Evolutionary conservation across 2,113 vertebrate species (phyloP), one percentile per base, ranked within the genome.

Genomic region (Anarrhichthys ocellatus): DNA sequence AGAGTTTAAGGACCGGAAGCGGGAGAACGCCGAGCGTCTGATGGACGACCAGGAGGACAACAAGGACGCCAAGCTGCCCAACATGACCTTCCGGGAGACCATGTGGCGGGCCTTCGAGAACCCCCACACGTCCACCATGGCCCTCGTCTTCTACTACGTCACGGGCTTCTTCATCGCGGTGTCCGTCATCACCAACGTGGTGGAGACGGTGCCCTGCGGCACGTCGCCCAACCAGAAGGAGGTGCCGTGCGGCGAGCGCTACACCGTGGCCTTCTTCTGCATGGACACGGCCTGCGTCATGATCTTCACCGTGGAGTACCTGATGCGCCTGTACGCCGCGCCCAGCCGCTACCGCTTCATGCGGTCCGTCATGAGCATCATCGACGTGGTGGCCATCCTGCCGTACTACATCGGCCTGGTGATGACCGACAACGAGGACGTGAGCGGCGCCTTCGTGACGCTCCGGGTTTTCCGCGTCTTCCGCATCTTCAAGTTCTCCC

Each of bases 81-180:
- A 97, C 52, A 96, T 99, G 95, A 98, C 96, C 91, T 97, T 95
- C 93, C 96, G 98, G 72, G 96, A 99, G 95, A 98, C 97, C 91
- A 99, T 99, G 98, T 99, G 98, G 98, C 94, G 98, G 73, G 98
- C 98, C 85, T 99, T 99, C 8, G 98, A 99, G 95, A 99, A 99
- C 95, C 98, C 98, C 2, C 98, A 99, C 95, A 99, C 98, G 89
- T 99, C 98, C 94, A 99, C 98, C 67, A 97, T 99, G 96, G 98
- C 98, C 67, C 95, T 99, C 91, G 98, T 99, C 93, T 99, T 99
- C 97, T 99, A 99, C 94, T 99, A 99, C 0, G 98, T 99, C 92
- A 99, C 98, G 0, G 98, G 98, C 80, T 99, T 99, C 96, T 99
- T 99, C 91, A 99, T 99, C 9, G 98, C 98, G 0, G 95, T 99